Conservation (phyloP, 2,888 invertebrate genomes). For the Keiferia lycopersicella region DNA sequence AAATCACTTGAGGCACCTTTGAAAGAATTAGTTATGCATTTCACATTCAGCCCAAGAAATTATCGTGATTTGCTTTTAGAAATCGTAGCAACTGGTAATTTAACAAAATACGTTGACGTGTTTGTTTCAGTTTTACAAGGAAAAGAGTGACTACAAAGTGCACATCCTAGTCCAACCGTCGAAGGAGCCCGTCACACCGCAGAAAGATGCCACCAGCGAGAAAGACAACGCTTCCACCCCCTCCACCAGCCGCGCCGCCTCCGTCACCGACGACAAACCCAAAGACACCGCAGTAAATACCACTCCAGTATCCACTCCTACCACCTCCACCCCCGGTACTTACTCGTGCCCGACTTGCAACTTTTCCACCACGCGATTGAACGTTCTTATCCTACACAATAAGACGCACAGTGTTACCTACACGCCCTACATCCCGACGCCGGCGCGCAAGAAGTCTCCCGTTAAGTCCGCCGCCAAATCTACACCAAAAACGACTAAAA, state of each 20-base stretch:
- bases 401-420: slow-evolving; percentile 84
- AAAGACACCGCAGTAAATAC: slow-evolving; percentile 15
- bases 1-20: too few relatives aligned
- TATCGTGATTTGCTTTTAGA: too few relatives aligned
- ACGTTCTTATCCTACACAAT: slow-evolving; percentile 87
- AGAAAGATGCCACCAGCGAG: background rate
- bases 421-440: slow-evolving; percentile 70
- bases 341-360: slow-evolving; percentile 84
- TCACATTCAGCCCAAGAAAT: too few relatives aligned
- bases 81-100: too few relatives aligned
- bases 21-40: too few relatives aligned
- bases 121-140: slow-evolving; percentile 61
- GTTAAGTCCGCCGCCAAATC: slow-evolving; percentile 49
- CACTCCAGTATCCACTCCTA: too few relatives aligned
- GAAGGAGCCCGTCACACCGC: slow-evolving; percentile 48
- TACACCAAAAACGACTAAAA: slow-evolving; percentile 51
- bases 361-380: slow-evolving; percentile 85
- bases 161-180: slow-evolving; percentile 83
- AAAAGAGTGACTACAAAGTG: slow-evolving; percentile 82
- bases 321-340: slow-evolving; percentile 25
- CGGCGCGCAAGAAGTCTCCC: slow-evolving; percentile 59
- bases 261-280: slow-evolving; percentile 41
- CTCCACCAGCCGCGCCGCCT: slow-evolving; percentile 53
- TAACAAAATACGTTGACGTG: too few relatives aligned
- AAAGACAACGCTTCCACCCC: slow-evolving; percentile 46